Conservation (phyloP, 2,113 vertebrate species). For the Chascanopsetta lugubris region DNA sequence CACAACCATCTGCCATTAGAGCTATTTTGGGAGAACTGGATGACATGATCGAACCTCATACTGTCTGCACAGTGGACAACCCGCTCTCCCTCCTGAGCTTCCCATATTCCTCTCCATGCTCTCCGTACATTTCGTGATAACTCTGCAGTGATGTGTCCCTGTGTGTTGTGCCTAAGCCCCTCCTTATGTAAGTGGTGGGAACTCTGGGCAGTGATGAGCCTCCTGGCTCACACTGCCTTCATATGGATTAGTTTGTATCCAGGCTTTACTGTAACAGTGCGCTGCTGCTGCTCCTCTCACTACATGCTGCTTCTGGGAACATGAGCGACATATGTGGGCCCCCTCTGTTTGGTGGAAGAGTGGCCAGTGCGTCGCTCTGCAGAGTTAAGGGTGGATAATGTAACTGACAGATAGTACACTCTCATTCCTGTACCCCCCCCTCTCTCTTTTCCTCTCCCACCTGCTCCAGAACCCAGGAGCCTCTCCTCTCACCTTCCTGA, state of each 20-base stretch:
- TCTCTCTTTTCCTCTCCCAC: conserved; percentile 2
- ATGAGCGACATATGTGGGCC: conserved; percentile 40
- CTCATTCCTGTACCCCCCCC: conserved; percentile 1
- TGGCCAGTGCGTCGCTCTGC: conserved; percentile 26
- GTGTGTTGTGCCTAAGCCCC: conserved; percentile 23
- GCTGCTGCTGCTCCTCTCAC: conserved; percentile 41
- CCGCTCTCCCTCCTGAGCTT: too few species aligned
- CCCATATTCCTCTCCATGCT: too few species aligned
- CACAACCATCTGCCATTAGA: too few species aligned
- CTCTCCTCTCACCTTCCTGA: conserved; percentile 15
- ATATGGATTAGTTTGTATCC: conserved; percentile 55
- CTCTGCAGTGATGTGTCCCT: background rate
- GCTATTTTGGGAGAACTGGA: too few species aligned
- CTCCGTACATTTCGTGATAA: background rate
- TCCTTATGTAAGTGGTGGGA: conserved; percentile 48
- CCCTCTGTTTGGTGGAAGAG: conserved; percentile 52
- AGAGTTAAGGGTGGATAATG: conserved; percentile 19
- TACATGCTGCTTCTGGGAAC: conserved; percentile 51
- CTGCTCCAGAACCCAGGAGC: background rate
- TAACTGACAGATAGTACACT: conserved; percentile 19
- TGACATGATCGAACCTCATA: too few species aligned
- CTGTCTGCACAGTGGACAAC: too few species aligned
- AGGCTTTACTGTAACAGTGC: conserved; percentile 45
- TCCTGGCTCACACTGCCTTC: conserved; percentile 20
- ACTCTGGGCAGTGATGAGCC: conserved; percentile 6